These are phyloP conservation scores for Antheraea pernyi DNA, from an alignment of 1,140 invertebrate species.

Conservation along the genomic window DNA sequence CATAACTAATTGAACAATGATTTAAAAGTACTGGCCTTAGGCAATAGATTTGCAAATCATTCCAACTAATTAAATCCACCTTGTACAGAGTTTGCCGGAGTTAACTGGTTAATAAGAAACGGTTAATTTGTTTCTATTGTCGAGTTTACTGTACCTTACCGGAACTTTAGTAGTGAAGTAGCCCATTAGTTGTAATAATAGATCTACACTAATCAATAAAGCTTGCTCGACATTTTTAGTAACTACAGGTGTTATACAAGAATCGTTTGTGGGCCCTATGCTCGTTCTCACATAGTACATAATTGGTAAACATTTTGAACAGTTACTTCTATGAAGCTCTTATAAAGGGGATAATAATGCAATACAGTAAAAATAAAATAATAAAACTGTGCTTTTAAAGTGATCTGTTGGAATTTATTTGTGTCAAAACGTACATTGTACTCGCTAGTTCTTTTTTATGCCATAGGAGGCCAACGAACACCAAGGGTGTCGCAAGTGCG, in stretches of 20 bases:
- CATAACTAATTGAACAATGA: conserved; percentile 51
- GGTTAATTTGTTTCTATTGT: conserved; percentile 4
- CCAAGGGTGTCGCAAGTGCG: too few relatives aligned
- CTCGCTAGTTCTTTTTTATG: too few relatives aligned
- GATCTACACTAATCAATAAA: not conserved
- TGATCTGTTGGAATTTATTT: too few relatives aligned
- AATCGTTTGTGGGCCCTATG: not conserved
- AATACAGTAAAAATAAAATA: too few relatives aligned
- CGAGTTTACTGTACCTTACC: not conserved
- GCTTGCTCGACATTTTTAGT: not conserved
- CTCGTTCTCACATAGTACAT: not conserved
- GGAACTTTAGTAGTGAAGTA: not conserved
- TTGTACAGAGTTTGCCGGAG: not conserved
- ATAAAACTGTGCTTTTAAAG: too few relatives aligned
- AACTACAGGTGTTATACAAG: not conserved
- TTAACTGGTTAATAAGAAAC: not conserved
- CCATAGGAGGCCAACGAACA: too few relatives aligned
- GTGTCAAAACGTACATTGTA: too few relatives aligned
- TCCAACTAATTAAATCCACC: conserved; percentile 48
- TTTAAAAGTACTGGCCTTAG: conserved; percentile 28
- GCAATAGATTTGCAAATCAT: conserved; percentile 51
- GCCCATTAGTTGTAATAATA: not conserved
- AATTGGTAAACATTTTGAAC: not conserved
- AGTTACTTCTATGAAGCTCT: not conserved
- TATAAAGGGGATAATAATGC: not conserved